These are phyloP conservation scores for Melanotaenia duboulayi DNA, from an alignment of 2,113 vertebrate genomes.

Conservation along the genomic window DNA sequence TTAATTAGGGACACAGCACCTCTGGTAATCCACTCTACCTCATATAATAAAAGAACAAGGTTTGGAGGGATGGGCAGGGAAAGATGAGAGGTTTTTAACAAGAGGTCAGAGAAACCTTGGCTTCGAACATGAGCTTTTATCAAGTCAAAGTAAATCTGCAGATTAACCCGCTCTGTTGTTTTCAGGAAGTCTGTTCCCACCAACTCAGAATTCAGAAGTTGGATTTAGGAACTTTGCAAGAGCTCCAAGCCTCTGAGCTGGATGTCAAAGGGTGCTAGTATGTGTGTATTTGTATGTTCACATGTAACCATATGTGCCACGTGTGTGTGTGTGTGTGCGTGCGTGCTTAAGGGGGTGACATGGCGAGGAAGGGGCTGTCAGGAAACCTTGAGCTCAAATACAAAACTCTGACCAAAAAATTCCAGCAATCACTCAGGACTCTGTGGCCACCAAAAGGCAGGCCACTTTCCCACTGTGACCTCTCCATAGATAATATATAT, in stretches of 20 bases:
- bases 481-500: slow-evolving; percentile 81
- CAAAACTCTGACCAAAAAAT: slow-evolving; percentile 74
- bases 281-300: slow-evolving; percentile 18
- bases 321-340: slow-evolving; percentile 33
- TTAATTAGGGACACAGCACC: slow-evolving; percentile 79
- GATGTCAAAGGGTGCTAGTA: slow-evolving; percentile 41
- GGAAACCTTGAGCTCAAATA: slow-evolving; percentile 66
- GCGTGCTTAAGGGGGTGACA: slow-evolving; percentile 52
- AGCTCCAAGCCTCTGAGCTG: slow-evolving; percentile 69
- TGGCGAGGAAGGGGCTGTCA: slow-evolving; percentile 70
- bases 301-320: slow-evolving; percentile 33
- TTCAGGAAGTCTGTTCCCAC: slow-evolving; percentile 78
- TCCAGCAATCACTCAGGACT: slow-evolving; percentile 77
- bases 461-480: slow-evolving; percentile 73
- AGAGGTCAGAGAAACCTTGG: slow-evolving; percentile 78
- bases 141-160: slow-evolving; percentile 79
- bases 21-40: slow-evolving; percentile 75
- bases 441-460: slow-evolving; percentile 73
- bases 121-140: slow-evolving; percentile 72
- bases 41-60: slow-evolving; percentile 68
- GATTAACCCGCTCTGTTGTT: slow-evolving; percentile 80
- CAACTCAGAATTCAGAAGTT: slow-evolving; percentile 63
- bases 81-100: slow-evolving; percentile 76
- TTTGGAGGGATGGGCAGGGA: slow-evolving; percentile 38
- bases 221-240: slow-evolving; percentile 65